Conservation (phyloP, 1,140 invertebrate genomes). For the Scaptomyza montana region DNA sequence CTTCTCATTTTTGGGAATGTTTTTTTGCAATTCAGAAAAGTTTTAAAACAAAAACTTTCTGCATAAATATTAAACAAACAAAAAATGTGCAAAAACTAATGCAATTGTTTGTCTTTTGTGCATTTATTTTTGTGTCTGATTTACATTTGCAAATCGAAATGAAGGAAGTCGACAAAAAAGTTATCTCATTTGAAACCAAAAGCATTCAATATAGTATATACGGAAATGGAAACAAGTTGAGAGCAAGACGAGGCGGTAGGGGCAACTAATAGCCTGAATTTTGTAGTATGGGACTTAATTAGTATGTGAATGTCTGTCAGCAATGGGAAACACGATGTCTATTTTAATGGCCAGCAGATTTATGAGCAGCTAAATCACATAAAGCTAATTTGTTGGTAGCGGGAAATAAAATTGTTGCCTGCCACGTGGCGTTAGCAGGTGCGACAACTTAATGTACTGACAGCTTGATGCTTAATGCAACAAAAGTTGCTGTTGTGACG, state of each 20-base stretch:
- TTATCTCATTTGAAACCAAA: background rate
- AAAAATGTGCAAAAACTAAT: too few relatives aligned
- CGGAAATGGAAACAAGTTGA: constrained; percentile 8
- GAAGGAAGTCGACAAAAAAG: background rate
- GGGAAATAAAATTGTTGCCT: constrained; percentile 55
- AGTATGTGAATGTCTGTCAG: constrained; percentile 4
- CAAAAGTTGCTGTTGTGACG: constrained; percentile 25
- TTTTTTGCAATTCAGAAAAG: too few relatives aligned
- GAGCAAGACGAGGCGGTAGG: too few relatives aligned
- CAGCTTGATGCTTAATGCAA: constrained; percentile 44
- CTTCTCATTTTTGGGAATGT: too few relatives aligned
- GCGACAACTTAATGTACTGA: constrained; percentile 26
- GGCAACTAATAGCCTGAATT: too few relatives aligned
- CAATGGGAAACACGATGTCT: constrained; percentile 3
- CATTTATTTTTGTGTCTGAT: background rate
- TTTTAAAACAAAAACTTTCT: too few relatives aligned
- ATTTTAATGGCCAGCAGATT: constrained; percentile 61
- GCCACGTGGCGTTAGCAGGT: constrained; percentile 9
- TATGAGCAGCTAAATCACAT: constrained; percentile 73
- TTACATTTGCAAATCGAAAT: background rate
- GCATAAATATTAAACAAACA: too few relatives aligned
- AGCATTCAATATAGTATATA: background rate
- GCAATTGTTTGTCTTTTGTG: background rate
- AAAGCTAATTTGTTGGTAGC: constrained; percentile 70
- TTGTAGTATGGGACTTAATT: background rate